phyloP scores from a whole-genome alignment of 30 jellyfish, hydroid and myxozoan species.

The Catostylus mosaicus region DNA sequence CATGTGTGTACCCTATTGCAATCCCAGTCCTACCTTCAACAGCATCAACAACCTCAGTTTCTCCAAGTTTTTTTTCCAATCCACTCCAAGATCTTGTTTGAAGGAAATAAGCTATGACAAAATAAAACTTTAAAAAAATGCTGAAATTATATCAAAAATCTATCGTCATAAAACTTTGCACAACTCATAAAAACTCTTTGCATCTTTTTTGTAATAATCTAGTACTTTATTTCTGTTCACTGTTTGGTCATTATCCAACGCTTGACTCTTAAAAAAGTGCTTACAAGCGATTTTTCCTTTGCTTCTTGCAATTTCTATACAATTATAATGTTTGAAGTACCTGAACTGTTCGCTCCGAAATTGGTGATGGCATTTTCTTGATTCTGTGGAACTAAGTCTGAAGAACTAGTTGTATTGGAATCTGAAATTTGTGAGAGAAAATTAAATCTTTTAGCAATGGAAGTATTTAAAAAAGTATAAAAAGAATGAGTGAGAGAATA shows the following conservation, averaged over 20 bases:
- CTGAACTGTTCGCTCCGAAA: slow-evolving; percentile 69
- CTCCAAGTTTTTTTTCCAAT: slow-evolving; percentile 64
- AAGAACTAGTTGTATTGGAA: not conserved
- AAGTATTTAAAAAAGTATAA: not conserved
- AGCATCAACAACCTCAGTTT: slow-evolving; percentile 78
- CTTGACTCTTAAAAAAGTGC: too few species aligned
- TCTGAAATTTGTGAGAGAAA: not conserved
- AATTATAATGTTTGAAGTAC: too few species aligned
- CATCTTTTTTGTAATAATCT: too few species aligned
- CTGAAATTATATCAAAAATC: too few species aligned
- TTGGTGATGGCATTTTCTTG: slow-evolving; percentile 44
- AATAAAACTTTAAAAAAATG: not conserved
- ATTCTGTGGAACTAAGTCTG: slow-evolving; percentile 23
- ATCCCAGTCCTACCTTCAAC: slow-evolving; percentile 95
- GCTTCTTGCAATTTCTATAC: too few species aligned
- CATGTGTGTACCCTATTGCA: slow-evolving; percentile 87
- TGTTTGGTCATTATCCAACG: too few species aligned
- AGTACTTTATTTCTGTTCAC: too few species aligned
- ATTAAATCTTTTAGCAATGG: too few species aligned
- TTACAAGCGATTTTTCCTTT: too few species aligned
- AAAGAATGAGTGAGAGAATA: not conserved
- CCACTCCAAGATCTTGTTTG: slow-evolving; percentile 94
- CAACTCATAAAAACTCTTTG: too few species aligned
- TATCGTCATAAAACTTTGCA: too few species aligned
- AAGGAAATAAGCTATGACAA: slow-evolving; percentile 53